Conservation (phyloP, 2,797 vertebrate species). For the Schizopygopsis pylzovi region DNA sequence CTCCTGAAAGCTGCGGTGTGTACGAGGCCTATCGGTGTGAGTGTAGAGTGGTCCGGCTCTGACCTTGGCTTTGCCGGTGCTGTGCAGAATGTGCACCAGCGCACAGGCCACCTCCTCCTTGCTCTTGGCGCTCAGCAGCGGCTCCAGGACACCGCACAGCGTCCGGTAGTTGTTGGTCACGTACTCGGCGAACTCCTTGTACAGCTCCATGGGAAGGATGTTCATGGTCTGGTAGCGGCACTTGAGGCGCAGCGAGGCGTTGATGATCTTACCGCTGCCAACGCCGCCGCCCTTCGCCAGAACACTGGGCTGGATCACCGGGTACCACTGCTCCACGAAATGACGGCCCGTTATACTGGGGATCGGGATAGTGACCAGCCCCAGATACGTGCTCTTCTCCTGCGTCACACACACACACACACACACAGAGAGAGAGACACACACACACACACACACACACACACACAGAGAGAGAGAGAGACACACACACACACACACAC, state of each 20-base stretch:
- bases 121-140: conserved; percentile 93
- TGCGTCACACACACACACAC: conserved; percentile 55
- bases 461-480: no score
- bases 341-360: conserved; percentile 93
- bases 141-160: conserved; percentile 92
- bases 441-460: no score
- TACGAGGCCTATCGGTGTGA: neutral
- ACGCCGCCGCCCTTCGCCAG: conserved; percentile 76
- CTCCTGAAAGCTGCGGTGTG: no score
- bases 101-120: conserved; percentile 98
- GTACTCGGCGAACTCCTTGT: conserved; percentile 97
- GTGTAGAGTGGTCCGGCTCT: neutral
- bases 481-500: no score
- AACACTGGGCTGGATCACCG: conserved; percentile 92
- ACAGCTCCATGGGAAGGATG: conserved; percentile 98
- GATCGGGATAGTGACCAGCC: conserved; percentile 96
- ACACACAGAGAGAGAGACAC: no score
- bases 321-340: conserved; percentile 98
- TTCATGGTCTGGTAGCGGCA: conserved; percentile 97
- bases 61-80: conserved; percentile 96
- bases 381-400: conserved; percentile 96
- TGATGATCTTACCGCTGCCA: conserved; percentile 88
- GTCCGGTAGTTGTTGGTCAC: conserved; percentile 97
- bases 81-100: conserved; percentile 95
- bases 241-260: conserved; percentile 92